Evolutionary conservation across 1,140 invertebrate genomes (phyloP).

Genomic region (Periplaneta americana): DNA sequence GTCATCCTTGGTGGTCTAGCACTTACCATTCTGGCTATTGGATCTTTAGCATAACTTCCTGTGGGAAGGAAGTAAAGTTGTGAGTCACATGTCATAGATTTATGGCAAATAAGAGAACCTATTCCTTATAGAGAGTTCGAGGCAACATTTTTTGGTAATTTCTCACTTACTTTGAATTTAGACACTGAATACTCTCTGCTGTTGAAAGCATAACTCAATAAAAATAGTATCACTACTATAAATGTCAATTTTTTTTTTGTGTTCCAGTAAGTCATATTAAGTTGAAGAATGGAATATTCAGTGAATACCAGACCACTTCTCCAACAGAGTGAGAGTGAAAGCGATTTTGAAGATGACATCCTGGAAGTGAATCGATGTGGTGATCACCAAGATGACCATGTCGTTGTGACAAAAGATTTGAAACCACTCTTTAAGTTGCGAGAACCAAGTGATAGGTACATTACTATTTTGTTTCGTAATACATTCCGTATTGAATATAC

Average conservation of each 20-base stretch:
- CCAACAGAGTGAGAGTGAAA: slow-evolving; percentile 34
- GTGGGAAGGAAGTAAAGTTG: too few species aligned
- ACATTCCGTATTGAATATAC: not conserved
- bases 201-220: too few species aligned
- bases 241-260: not conserved
- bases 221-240: too few species aligned
- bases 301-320: slow-evolving; percentile 43
- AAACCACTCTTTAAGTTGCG: slow-evolving; percentile 45
- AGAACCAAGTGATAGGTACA: slow-evolving; percentile 49
- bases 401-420: slow-evolving; percentile 38
- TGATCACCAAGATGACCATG: slow-evolving; percentile 36
- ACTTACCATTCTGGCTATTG: too few species aligned
- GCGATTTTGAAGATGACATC: slow-evolving; percentile 40
- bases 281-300: slow-evolving; percentile 38
- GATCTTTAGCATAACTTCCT: too few species aligned
- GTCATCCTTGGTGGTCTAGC: too few species aligned
- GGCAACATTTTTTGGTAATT: too few species aligned
- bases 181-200: too few species aligned
- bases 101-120: too few species aligned
- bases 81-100: too few species aligned
- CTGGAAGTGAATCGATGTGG: slow-evolving; percentile 27
- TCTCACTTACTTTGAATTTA: too few species aligned
- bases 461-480: not conserved
- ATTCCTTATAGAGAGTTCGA: too few species aligned
- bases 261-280: not conserved